These are phyloP conservation scores for Electrona antarctica DNA, from an alignment of 2,113 vertebrate genomes.

Conservation along the genomic window DNA sequence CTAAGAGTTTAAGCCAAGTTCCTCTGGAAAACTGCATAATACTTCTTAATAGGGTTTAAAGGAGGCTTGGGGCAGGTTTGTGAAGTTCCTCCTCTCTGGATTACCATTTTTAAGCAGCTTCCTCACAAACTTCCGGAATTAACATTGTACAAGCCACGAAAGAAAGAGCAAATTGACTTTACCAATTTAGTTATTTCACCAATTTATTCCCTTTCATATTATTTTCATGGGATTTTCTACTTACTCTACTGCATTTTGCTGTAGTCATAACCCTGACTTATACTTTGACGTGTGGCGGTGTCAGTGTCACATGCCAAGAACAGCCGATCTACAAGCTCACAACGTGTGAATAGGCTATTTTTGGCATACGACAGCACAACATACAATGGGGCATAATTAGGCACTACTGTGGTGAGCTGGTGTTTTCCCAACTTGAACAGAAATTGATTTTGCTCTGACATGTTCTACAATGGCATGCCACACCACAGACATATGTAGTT, in stretches of 20 bases:
- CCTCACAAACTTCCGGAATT: slow-evolving; percentile 75
- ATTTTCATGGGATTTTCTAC: slow-evolving; percentile 37
- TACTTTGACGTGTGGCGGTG: no score
- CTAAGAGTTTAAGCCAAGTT: slow-evolving; percentile 77
- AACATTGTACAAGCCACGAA: slow-evolving; percentile 45
- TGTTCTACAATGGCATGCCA: not conserved
- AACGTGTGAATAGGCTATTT: no score
- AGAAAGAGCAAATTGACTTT: slow-evolving; percentile 26
- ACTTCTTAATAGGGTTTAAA: slow-evolving; percentile 82
- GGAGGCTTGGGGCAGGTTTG: slow-evolving; percentile 78
- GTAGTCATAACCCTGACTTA: no score
- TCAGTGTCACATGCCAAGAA: no score
- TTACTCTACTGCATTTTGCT: slow-evolving; percentile 1
- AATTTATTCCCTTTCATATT: slow-evolving; percentile 48
- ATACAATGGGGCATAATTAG: no score
- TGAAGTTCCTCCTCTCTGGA: slow-evolving; percentile 78
- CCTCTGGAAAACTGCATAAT: slow-evolving; percentile 73
- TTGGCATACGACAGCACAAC: no score
- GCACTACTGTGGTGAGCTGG: not conserved
- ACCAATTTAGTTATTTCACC: slow-evolving; percentile 62
- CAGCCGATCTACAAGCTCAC: no score
- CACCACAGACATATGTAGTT: slow-evolving; percentile 7
- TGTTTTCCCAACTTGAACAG: not conserved
- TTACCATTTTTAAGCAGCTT: slow-evolving; percentile 85
- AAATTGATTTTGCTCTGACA: not conserved